These are phyloP conservation scores for Vespertilio murinus DNA, from an alignment of 2,797 vertebrate genomes.

Conservation along the genomic window DNA sequence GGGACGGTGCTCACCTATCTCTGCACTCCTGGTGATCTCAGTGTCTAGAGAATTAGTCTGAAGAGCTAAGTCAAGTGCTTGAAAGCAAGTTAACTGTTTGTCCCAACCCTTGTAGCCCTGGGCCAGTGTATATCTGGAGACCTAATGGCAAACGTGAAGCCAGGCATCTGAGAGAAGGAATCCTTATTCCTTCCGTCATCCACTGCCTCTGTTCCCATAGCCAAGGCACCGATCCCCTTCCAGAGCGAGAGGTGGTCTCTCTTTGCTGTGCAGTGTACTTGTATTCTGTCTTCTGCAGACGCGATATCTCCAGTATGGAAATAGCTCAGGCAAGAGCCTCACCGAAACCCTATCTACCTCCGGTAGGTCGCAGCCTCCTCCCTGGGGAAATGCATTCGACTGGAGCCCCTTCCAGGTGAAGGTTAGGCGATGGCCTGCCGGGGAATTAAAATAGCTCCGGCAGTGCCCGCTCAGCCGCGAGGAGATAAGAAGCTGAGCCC, in stretches of 20 bases:
- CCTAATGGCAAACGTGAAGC: not conserved
- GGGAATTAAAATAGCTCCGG: conserved; percentile 3
- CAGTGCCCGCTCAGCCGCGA: too few species aligned
- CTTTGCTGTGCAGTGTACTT: not conserved
- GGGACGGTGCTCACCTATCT: not conserved
- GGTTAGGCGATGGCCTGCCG: not conserved
- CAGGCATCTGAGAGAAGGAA: not conserved
- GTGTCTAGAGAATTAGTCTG: not conserved
- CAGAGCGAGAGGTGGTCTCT: not conserved
- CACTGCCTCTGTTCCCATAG: not conserved
- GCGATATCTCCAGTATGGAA: too few species aligned
- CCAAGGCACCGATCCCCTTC: not conserved
- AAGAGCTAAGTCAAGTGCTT: not conserved
- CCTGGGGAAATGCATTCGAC: not conserved
- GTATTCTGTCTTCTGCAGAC: not conserved
- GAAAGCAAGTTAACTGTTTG: not conserved
- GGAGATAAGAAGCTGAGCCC: conserved; percentile 39
- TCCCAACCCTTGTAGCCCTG: not conserved
- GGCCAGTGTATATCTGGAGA: not conserved
- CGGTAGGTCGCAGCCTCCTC: not conserved
- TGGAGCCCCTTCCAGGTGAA: not conserved
- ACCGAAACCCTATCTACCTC: not conserved
- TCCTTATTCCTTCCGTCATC: not conserved
- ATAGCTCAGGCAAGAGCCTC: not conserved
- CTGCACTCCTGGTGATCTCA: not conserved